Percentiles rank a stretch among this genome's conserved stretches.
phyloP scores from a whole-genome alignment of 2,113 vertebrate genomes.

The Perca schrenkii region DNA sequence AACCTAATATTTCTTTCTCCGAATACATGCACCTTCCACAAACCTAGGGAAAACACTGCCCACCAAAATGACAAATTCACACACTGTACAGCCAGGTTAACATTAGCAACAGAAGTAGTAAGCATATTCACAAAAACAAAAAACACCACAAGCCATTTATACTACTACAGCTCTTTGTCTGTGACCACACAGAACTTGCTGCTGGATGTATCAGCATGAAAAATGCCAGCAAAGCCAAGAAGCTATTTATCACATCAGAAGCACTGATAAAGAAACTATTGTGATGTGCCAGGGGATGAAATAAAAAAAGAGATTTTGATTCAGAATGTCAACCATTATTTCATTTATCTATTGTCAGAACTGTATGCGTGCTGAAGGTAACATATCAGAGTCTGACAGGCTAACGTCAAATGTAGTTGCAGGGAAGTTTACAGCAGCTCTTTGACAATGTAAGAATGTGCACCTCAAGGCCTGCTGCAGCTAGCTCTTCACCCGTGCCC shows the following conservation, averaged over 20 bases:
- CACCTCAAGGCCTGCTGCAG: slow-evolving; percentile 15
- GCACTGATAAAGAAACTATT: slow-evolving; percentile 35
- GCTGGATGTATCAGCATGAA: slow-evolving; percentile 31
- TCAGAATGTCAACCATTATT: slow-evolving; percentile 19
- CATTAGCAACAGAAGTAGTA: not conserved
- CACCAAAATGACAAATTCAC: not conserved
- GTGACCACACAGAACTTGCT: slow-evolving; percentile 7
- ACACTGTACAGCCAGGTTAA: not conserved
- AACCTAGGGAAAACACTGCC: no score
- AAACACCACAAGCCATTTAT: not conserved
- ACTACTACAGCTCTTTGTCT: not conserved
- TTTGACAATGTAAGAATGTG: slow-evolving; percentile 11
- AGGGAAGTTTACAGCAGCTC: slow-evolving; percentile 27
- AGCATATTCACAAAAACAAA: not conserved
- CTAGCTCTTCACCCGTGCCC: slow-evolving; percentile 11
- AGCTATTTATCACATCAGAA: slow-evolving; percentile 39
- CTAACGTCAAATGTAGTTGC: slow-evolving; percentile 7
- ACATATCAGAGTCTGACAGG: slow-evolving; percentile 18
- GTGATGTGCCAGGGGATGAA: slow-evolving; percentile 11
- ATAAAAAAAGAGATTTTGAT: slow-evolving; percentile 8
- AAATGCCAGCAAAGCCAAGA: slow-evolving; percentile 11
- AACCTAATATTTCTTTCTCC: no score
- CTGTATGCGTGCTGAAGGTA: not conserved
- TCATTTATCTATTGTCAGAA: slow-evolving; percentile 28
- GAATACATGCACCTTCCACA: no score